These are phyloP conservation scores for Thelaira solivaga DNA, from an alignment of 2,888 invertebrate species.

Conservation along the genomic window DNA sequence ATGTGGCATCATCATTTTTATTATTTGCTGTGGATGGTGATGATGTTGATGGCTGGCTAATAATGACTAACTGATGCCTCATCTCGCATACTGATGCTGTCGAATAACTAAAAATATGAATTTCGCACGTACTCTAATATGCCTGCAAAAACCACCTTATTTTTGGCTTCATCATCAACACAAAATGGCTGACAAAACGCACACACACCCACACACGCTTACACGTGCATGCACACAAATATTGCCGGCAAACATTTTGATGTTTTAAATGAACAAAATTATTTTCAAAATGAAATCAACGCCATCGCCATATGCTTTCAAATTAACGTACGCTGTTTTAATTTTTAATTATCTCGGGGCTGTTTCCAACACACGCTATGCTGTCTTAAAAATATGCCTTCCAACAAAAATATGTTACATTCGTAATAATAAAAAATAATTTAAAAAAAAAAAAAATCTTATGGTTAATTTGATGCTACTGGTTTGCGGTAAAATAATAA, in stretches of 20 bases:
- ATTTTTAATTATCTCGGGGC: constrained; percentile 35
- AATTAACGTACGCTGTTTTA: constrained; percentile 18
- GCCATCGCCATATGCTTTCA: too few species aligned
- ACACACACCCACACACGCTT: too few species aligned
- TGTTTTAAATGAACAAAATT: too few species aligned
- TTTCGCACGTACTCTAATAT: constrained; percentile 4
- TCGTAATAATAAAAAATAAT: constrained; percentile 7
- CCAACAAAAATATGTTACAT: not conserved
- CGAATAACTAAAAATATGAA: too few species aligned
- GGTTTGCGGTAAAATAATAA: constrained; percentile 12
- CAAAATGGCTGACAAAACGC: constrained; percentile 35
- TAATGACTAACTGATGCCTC: too few species aligned
- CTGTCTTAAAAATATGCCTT: not conserved
- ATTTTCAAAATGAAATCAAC: too few species aligned
- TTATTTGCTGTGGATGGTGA: not conserved
- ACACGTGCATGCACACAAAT: too few species aligned
- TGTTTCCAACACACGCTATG: too few species aligned
- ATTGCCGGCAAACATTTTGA: too few species aligned
- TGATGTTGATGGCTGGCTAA: constrained; percentile 26
- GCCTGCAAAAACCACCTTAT: not conserved
- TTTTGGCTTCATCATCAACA: constrained; percentile 5
- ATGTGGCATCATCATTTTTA: constrained; percentile 8
- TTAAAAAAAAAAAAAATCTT: constrained; percentile 5
- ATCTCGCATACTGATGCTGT: too few species aligned
- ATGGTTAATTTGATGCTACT: constrained; percentile 26